Evolutionary conservation across 2,888 invertebrate genomes (phyloP).

Genomic region (Baronia brevicornis): DNA sequence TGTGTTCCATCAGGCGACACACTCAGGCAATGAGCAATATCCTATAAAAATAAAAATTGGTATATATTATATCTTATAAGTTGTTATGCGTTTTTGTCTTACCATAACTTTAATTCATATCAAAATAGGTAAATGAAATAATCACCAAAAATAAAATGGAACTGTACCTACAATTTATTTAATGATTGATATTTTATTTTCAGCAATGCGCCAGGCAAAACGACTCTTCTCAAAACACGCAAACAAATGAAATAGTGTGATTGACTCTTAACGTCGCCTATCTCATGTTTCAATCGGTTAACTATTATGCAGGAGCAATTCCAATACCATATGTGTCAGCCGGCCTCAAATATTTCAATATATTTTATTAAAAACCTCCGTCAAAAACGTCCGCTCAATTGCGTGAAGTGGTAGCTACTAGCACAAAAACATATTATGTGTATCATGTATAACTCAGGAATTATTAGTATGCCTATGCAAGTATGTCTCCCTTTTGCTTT

Average conservation of each 20-base stretch:
- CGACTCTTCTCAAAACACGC: constrained; percentile 87
- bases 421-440: too few species aligned
- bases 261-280: constrained; percentile 82
- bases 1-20: too few species aligned
- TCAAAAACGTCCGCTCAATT: constrained; percentile 34
- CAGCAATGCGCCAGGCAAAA: constrained; percentile 89
- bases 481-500: constrained; percentile 44
- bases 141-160: neutral
- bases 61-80: too few species aligned
- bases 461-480: constrained; percentile 22
- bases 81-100: too few species aligned
- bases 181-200: constrained; percentile 43
- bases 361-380: constrained; percentile 50
- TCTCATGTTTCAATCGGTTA: constrained; percentile 79
- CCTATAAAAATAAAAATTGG: too few species aligned
- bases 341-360: constrained; percentile 58
- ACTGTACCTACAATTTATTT: neutral
- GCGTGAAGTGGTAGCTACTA: constrained; percentile 31
- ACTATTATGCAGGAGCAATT: constrained; percentile 70
- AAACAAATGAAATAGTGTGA: constrained; percentile 91
- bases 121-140: too few species aligned
- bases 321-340: constrained; percentile 66
- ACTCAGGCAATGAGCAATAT: too few species aligned
- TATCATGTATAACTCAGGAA: too few species aligned
- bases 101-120: too few species aligned